These are phyloP conservation scores for Smithornis capensis DNA, from an alignment of 2,113 vertebrate genomes.

Conservation along the genomic window DNA sequence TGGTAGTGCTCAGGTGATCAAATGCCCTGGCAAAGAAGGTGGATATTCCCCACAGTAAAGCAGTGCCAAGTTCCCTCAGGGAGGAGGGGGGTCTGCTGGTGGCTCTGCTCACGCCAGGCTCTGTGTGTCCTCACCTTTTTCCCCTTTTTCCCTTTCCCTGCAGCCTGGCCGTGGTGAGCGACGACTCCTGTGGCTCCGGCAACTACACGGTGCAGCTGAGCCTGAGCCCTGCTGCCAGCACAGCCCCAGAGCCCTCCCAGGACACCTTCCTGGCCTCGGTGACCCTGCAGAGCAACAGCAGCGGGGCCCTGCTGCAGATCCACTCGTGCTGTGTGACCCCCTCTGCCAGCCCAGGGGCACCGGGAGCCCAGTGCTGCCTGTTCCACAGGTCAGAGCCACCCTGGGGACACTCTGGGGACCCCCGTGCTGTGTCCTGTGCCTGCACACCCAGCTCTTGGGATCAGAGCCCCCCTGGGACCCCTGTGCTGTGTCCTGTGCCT, in stretches of 20 bases:
- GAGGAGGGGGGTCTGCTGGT: neutral
- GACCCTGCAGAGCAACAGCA: slow-evolving; percentile 71
- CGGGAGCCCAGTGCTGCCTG: slow-evolving; percentile 65
- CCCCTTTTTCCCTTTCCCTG: neutral
- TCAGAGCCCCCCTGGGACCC: no score
- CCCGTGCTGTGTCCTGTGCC: no score
- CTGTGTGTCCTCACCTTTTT: neutral
- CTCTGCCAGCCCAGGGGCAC: neutral
- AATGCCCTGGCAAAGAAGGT: neutral
- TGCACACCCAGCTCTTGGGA: neutral
- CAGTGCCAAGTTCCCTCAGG: neutral
- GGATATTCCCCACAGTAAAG: neutral
- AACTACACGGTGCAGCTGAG: slow-evolving; percentile 78
- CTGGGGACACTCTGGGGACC: no score
- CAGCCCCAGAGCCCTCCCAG: slow-evolving; percentile 9
- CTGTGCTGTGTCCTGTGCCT: no score
- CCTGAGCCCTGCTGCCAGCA: slow-evolving; percentile 28
- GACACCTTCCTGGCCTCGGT: slow-evolving; percentile 66
- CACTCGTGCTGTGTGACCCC: slow-evolving; percentile 73
- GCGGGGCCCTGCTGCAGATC: slow-evolving; percentile 63
- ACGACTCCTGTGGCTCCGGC: slow-evolving; percentile 70
- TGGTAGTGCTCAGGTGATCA: neutral
- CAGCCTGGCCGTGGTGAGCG: slow-evolving; percentile 71
- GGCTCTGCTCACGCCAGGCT: neutral
- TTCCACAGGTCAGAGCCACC: slow-evolving; percentile 65